A percentile compares a stretch with the other conserved stretches of the same genome.
Conservation (phyloP, 2,797 vertebrate species). For the Gymnopithys bicolor region DNA sequence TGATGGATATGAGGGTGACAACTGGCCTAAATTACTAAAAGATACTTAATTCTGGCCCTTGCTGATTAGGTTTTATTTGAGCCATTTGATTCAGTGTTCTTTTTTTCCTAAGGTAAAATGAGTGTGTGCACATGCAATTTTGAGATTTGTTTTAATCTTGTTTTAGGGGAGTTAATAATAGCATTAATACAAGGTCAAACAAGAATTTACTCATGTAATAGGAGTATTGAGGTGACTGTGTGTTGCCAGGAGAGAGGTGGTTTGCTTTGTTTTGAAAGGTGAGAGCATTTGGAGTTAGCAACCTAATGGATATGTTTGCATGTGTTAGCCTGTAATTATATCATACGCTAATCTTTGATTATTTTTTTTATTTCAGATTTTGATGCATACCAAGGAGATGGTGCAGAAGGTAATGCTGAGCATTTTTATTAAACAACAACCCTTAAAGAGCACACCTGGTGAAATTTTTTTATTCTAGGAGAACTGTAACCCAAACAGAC, state of each 20-base stretch:
- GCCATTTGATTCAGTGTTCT: not conserved
- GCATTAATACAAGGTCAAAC: slow-evolving; percentile 60
- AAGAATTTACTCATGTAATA: slow-evolving; percentile 60
- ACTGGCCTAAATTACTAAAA: not conserved
- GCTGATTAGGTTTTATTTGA: slow-evolving; percentile 5
- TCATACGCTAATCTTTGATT: slow-evolving; percentile 66
- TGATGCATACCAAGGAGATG: slow-evolving; percentile 99
- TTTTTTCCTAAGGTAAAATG: not conserved
- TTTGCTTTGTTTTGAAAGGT: slow-evolving; percentile 65
- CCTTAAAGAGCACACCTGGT: slow-evolving; percentile 71
- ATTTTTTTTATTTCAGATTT: slow-evolving; percentile 84
- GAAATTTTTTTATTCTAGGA: slow-evolving; percentile 69
- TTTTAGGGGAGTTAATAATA: slow-evolving; percentile 72
- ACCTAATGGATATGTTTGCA: slow-evolving; percentile 56
- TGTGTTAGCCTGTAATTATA: slow-evolving; percentile 69
- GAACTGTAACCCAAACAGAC: slow-evolving; percentile 77
- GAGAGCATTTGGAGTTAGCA: slow-evolving; percentile 57
- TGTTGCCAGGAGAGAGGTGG: slow-evolving; percentile 65
- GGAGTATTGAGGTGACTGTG: slow-evolving; percentile 51
- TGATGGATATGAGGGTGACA: not conserved
- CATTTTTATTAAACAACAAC: slow-evolving; percentile 69
- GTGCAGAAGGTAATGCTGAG: slow-evolving; percentile 91
- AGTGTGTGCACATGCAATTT: slow-evolving; percentile 46
- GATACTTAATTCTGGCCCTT: not conserved
- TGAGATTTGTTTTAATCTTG: slow-evolving; percentile 72